Conservation (phyloP, 1,140 invertebrate species). For the Sitodiplosis mosellana region DNA sequence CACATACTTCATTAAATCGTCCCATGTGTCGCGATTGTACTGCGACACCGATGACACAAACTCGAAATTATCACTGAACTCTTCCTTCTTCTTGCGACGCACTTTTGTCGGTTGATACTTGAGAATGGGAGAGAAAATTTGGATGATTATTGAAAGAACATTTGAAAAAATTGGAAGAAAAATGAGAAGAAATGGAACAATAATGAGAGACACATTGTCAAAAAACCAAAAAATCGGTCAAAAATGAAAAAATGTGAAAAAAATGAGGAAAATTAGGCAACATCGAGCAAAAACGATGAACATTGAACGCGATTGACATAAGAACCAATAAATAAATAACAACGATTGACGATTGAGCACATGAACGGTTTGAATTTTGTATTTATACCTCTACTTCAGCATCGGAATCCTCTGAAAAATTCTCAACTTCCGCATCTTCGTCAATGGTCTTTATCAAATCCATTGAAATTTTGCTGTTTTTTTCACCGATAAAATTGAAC, state of each 20-base stretch:
- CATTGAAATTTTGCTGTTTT: no score
- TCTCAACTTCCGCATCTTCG: constrained; percentile 55
- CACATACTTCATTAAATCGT: constrained; percentile 65
- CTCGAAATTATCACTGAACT: constrained; percentile 55
- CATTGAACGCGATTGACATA: no score
- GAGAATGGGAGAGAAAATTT: constrained; percentile 10
- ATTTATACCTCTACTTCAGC: constrained; percentile 55
- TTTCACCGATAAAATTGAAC: no score
- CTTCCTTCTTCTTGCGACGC: constrained; percentile 45
- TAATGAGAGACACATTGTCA: no score
- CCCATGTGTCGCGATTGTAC: constrained; percentile 69
- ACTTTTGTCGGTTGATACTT: constrained; percentile 64
- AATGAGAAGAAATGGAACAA: no score
- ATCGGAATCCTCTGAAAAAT: constrained; percentile 64
- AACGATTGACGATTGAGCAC: neutral
- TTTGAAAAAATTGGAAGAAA: no score
- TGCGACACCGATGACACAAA: constrained; percentile 53
- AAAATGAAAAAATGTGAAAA: no score
- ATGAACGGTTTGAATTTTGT: constrained; percentile 1
- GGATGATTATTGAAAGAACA: neutral
- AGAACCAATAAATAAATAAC: no score
- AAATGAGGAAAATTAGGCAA: no score
- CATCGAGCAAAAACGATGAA: no score
- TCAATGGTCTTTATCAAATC: constrained; percentile 45
- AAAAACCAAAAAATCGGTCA: no score